Evolutionary conservation across 2,797 vertebrate species (phyloP).

Genomic region (Acanthurus lineatus): DNA sequence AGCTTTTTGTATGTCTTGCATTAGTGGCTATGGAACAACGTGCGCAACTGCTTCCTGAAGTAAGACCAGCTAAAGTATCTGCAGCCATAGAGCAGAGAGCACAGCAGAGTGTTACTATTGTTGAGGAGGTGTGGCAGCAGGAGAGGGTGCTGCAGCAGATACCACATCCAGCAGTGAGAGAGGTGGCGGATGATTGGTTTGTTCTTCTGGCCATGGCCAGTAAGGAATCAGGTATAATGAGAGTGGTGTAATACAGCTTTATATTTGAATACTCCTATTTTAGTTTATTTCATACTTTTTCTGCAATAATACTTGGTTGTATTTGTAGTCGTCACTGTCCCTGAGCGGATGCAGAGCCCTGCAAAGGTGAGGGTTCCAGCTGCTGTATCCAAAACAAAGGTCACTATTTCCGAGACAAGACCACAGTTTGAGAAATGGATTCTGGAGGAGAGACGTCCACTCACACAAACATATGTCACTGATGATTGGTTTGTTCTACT

Average conservation of each 20-base stretch:
- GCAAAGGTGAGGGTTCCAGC: conserved; percentile 44
- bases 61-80: conserved; percentile 47
- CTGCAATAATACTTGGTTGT: conserved; percentile 48
- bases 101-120: conserved; percentile 52
- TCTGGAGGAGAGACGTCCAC: conserved; percentile 67
- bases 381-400: conserved; percentile 42
- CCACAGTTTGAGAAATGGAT: conserved; percentile 70
- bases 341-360: conserved; percentile 44
- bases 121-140: conserved; percentile 53
- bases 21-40: conserved; percentile 47
- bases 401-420: conserved; percentile 47
- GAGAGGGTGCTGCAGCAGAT: conserved; percentile 41
- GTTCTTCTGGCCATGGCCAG: conserved; percentile 62
- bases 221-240: conserved; percentile 75
- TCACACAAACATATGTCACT: conserved; percentile 50
- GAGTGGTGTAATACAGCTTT: background rate
- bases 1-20: conserved; percentile 38
- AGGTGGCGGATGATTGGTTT: conserved; percentile 77
- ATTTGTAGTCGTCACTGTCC: conserved; percentile 63
- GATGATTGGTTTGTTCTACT: conserved; percentile 86
- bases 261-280: background rate
- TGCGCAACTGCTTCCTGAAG: conserved; percentile 30
- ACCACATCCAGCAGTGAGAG: conserved; percentile 38
- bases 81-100: conserved; percentile 43
- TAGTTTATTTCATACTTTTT: background rate